Evolutionary conservation across 2,113 vertebrate species (phyloP).

Genomic region (Caranx melampygus): DNA sequence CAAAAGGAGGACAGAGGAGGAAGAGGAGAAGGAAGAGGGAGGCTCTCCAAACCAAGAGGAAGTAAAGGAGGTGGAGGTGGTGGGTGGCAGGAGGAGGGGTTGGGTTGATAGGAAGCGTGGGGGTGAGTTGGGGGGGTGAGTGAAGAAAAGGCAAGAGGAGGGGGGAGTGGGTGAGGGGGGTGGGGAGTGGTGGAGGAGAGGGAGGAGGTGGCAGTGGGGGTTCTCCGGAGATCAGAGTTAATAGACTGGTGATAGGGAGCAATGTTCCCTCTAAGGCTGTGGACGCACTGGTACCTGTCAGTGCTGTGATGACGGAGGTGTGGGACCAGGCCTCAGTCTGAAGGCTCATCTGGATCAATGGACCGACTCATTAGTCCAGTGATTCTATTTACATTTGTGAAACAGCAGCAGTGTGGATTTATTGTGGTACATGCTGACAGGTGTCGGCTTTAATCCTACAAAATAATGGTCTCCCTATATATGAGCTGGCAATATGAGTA

Average conservation of each 20-base stretch:
- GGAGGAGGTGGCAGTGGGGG: conserved; percentile 32
- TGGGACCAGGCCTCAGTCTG: too few relatives aligned
- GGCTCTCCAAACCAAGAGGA: conserved; percentile 72
- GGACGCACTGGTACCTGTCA: conserved; percentile 42
- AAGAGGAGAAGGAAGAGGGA: conserved; percentile 73
- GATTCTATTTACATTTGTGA: too few relatives aligned
- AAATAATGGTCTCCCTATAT: too few relatives aligned
- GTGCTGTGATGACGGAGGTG: too few relatives aligned
- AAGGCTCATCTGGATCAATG: too few relatives aligned
- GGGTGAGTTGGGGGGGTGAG: conserved; percentile 67
- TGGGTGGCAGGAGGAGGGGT: conserved; percentile 39
- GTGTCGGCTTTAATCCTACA: too few relatives aligned
- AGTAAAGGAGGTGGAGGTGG: conserved; percentile 69
- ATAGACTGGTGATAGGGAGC: conserved; percentile 43
- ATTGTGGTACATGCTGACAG: too few relatives aligned
- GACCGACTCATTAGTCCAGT: too few relatives aligned
- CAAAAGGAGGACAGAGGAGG: conserved; percentile 78
- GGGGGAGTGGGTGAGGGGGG: background rate
- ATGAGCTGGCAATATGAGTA: too few relatives aligned
- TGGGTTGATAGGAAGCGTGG: conserved; percentile 68
- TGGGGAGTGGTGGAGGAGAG: conserved; percentile 22
- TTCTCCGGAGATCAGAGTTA: conserved; percentile 30
- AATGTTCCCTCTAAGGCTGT: conserved; percentile 64
- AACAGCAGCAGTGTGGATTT: too few relatives aligned
- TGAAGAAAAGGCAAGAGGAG: conserved; percentile 51